Percentiles rank a stretch among this genome's conserved stretches.
Conservation (phyloP, 2,888 invertebrate genomes). For the Aethes cnicana region DNA sequence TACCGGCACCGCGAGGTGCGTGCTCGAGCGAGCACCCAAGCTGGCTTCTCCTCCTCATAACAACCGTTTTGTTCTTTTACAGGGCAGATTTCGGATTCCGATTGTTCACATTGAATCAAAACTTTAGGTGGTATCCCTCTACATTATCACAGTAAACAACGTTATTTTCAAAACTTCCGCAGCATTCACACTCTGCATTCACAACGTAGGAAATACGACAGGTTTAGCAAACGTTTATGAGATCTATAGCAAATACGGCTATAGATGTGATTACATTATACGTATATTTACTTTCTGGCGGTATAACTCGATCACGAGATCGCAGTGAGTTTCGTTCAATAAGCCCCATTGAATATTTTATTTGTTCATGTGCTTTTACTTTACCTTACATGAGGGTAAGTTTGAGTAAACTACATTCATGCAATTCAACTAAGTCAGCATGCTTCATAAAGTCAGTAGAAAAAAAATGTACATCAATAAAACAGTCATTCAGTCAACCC, state of each 20-base stretch:
- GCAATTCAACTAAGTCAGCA: slow-evolving; percentile 8
- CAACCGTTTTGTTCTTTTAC: slow-evolving; percentile 67
- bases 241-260: slow-evolving; percentile 27
- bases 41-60: slow-evolving; percentile 75
- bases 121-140: slow-evolving; percentile 63
- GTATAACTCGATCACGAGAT: neutral
- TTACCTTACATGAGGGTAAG: slow-evolving; percentile 6
- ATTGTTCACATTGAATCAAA: slow-evolving; percentile 52
- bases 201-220: slow-evolving; percentile 45
- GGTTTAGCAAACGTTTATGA: slow-evolving; percentile 14
- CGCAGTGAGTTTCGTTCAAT: neutral
- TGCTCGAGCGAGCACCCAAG: slow-evolving; percentile 76
- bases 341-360: slow-evolving; percentile 10
- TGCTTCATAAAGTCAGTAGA: slow-evolving; percentile 10
- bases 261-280: slow-evolving; percentile 12
- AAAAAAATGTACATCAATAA: slow-evolving; percentile 11
- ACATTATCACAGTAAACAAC: slow-evolving; percentile 77
- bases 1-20: slow-evolving; percentile 69
- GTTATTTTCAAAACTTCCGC: slow-evolving; percentile 58
- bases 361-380: slow-evolving; percentile 19
- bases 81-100: slow-evolving; percentile 50
- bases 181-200: slow-evolving; percentile 53
- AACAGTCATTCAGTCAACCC: neutral
- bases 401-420: slow-evolving; percentile 11
- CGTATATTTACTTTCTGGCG: slow-evolving; percentile 3